Conservation (phyloP, 2,888 invertebrate species). For the Agapostemon virescens region DNA sequence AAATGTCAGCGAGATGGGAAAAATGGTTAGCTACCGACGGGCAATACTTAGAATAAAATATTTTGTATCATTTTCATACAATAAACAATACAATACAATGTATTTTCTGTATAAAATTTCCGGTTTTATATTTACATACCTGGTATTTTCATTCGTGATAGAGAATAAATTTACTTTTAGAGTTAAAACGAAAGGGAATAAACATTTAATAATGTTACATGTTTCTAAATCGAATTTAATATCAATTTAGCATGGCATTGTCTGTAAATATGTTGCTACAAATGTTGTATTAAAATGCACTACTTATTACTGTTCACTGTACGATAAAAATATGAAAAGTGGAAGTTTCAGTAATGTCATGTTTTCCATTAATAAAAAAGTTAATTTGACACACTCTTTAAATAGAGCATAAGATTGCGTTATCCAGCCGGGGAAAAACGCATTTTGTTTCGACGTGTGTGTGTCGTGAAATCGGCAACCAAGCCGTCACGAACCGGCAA, state of each 20-base stretch:
- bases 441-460: neutral
- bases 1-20: no score
- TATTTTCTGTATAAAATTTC: no score
- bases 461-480: slow-evolving; percentile 23
- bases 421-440: neutral
- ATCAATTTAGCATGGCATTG: neutral
- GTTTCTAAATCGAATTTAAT: neutral
- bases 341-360: neutral
- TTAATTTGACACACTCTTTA: neutral
- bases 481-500: slow-evolving; percentile 31
- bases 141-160: no score
- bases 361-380: neutral
- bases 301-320: neutral
- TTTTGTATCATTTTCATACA: no score
- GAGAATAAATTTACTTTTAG: neutral
- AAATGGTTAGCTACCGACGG: no score
- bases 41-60: no score
- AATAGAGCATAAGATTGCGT: slow-evolving; percentile 22
- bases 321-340: neutral
- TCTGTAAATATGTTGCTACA: no score
- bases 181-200: neutral
- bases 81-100: no score
- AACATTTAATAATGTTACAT: neutral
- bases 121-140: no score
- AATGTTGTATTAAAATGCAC: neutral